Evolutionary conservation across 2,113 vertebrate genomes (phyloP).

Genomic region (Scartelaos histophorus): DNA sequence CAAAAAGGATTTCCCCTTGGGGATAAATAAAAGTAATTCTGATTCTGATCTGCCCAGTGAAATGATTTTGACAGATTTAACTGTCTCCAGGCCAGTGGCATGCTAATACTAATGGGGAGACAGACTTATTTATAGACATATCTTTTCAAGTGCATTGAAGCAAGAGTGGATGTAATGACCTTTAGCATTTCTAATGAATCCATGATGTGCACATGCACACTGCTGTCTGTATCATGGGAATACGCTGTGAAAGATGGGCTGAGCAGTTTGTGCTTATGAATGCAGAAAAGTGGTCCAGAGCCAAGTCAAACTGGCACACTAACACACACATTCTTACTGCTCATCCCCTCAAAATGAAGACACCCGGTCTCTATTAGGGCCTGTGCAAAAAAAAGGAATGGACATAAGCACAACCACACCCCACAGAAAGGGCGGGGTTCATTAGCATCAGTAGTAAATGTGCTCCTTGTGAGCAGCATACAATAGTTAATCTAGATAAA

Average conservation of each 20-base stretch:
- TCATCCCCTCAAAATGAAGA: conserved; percentile 75
- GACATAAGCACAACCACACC: background rate
- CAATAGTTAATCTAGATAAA: too few relatives aligned
- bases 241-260: conserved; percentile 7
- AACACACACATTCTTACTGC: conserved; percentile 60
- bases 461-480: background rate
- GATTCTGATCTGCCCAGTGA: background rate
- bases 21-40: too few relatives aligned
- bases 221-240: background rate
- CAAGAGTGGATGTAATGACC: conserved; percentile 48
- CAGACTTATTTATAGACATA: conserved; percentile 68
- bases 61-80: conserved; percentile 4
- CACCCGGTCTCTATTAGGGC: conserved; percentile 40
- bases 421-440: background rate
- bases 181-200: conserved; percentile 40
- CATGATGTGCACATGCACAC: conserved; percentile 13
- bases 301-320: conserved; percentile 61
- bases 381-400: conserved; percentile 41
- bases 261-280: conserved; percentile 17
- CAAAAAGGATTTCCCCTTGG: too few relatives aligned
- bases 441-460: background rate
- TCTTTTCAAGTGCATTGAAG: conserved; percentile 32
- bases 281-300: conserved; percentile 44
- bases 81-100: conserved; percentile 20
- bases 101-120: conserved; percentile 42